These are phyloP conservation scores for Cryptus viduatorius DNA, from an alignment of 2,888 invertebrate genomes.

Conservation along the genomic window DNA sequence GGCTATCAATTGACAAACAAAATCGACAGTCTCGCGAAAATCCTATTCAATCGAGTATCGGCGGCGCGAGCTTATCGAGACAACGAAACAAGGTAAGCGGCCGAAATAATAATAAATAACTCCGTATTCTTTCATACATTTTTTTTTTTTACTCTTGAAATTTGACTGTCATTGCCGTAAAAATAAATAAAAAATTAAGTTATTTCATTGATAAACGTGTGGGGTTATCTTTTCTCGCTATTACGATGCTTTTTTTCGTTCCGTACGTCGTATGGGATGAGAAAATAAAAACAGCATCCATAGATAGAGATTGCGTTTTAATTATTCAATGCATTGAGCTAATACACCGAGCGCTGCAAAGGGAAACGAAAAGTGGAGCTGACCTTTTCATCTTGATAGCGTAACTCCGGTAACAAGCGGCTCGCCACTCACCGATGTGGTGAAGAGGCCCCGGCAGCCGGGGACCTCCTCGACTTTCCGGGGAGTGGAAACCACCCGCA, in stretches of 20 bases:
- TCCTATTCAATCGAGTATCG: conserved; percentile 87
- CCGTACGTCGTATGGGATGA: background rate
- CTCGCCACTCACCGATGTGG: conserved; percentile 55
- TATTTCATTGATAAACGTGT: background rate
- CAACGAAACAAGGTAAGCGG: conserved; percentile 71
- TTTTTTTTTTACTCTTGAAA: background rate
- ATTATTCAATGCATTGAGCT: conserved; percentile 31
- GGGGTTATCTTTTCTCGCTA: too few species aligned
- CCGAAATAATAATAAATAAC: too few species aligned
- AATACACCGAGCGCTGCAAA: conserved; percentile 46
- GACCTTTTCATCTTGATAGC: conserved; percentile 69
- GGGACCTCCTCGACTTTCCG: conserved; percentile 7
- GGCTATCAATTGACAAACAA: conserved; percentile 90
- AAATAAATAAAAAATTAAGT: background rate
- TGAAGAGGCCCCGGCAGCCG: conserved; percentile 16
- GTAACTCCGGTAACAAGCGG: conserved; percentile 69
- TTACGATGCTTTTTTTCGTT: background rate
- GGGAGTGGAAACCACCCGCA: conserved; percentile 31
- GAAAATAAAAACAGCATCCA: conserved; percentile 28
- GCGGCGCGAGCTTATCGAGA: conserved; percentile 81
- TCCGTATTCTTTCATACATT: background rate
- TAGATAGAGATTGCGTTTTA: conserved; percentile 32
- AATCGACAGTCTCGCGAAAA: conserved; percentile 91
- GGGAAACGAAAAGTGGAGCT: conserved; percentile 55
- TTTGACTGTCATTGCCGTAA: too few species aligned